A percentile compares a stretch with the other conserved stretches of the same genome.
Conservation (phyloP, 1,140 invertebrate species). For the Drosophila bipectinata region DNA sequence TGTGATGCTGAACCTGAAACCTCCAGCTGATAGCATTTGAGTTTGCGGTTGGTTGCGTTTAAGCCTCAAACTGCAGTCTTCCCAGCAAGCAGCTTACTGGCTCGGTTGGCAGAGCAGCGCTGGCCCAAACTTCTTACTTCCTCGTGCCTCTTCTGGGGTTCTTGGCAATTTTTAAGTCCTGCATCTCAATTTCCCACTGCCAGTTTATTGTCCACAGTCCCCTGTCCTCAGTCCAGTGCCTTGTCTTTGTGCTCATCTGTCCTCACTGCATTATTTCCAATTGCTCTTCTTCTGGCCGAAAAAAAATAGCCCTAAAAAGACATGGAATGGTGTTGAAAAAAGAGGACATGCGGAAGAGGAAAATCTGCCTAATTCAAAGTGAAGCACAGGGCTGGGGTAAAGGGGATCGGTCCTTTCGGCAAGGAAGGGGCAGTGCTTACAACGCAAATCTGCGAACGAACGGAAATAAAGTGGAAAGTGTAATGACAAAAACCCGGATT, state of each 20-base stretch:
- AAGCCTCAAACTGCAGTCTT: slow-evolving; percentile 51
- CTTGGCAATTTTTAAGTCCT: slow-evolving; percentile 50
- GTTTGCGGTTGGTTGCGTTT: slow-evolving; percentile 49
- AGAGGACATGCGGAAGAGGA: slow-evolving; percentile 33
- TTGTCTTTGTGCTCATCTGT: slow-evolving; percentile 56
- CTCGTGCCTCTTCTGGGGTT: slow-evolving; percentile 6
- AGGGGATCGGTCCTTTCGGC: neutral
- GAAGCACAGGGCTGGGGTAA: neutral
- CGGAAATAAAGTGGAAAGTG: slow-evolving; percentile 68
- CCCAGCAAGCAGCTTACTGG: slow-evolving; percentile 47
- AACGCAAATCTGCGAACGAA: slow-evolving; percentile 64
- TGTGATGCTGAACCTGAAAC: neutral
- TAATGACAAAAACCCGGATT: slow-evolving; percentile 79
- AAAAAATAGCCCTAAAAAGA: slow-evolving; percentile 13
- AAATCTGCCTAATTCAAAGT: slow-evolving; percentile 74
- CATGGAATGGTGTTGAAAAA: slow-evolving; percentile 31
- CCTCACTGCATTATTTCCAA: slow-evolving; percentile 59
- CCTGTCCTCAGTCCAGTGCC: slow-evolving; percentile 17
- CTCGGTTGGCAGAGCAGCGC: slow-evolving; percentile 14
- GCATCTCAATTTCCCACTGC: slow-evolving; percentile 57
- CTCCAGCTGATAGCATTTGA: slow-evolving; percentile 26
- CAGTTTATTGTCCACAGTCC: neutral
- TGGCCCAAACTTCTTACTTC: slow-evolving; percentile 15
- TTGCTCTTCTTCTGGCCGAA: slow-evolving; percentile 31
- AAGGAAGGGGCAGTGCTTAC: slow-evolving; percentile 38